Percentiles rank a stretch among this genome's conserved stretches.
Evolutionary conservation across 2,888 invertebrate genomes (phyloP).

Genomic region (Lithophane ornitopus): DNA sequence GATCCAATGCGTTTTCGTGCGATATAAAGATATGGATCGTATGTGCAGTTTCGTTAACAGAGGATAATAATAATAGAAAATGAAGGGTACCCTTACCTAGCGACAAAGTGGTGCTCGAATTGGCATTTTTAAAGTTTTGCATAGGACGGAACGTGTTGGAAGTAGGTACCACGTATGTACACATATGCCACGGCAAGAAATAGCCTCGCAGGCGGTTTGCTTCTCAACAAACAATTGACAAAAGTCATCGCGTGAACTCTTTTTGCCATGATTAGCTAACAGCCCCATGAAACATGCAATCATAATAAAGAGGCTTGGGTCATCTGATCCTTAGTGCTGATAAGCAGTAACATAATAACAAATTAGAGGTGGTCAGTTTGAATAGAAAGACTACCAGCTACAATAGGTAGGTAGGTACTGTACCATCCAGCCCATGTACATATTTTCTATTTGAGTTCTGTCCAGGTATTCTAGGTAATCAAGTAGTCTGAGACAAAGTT

Average conservation of each 20-base stretch:
- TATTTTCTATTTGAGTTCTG: constrained; percentile 14
- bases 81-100: neutral
- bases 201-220: neutral
- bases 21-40: neutral
- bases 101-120: neutral
- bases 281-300: neutral
- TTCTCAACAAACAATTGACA: no score
- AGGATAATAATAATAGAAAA: neutral
- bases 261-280: neutral
- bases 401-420: neutral
- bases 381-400: neutral
- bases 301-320: neutral
- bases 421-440: neutral
- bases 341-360: neutral
- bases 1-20: constrained; percentile 11
- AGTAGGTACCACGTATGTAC: no score
- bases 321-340: neutral
- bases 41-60: neutral
- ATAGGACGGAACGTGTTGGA: neutral
- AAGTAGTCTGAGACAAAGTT: constrained; percentile 58
- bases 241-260: neutral
- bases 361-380: neutral
- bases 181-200: neutral
- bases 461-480: constrained; percentile 38
- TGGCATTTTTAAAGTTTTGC: neutral